Evolutionary conservation across 2,113 vertebrate genomes (phyloP), one percentile per base, ranked within the genome.

Genomic region (Fulica atra): DNA sequence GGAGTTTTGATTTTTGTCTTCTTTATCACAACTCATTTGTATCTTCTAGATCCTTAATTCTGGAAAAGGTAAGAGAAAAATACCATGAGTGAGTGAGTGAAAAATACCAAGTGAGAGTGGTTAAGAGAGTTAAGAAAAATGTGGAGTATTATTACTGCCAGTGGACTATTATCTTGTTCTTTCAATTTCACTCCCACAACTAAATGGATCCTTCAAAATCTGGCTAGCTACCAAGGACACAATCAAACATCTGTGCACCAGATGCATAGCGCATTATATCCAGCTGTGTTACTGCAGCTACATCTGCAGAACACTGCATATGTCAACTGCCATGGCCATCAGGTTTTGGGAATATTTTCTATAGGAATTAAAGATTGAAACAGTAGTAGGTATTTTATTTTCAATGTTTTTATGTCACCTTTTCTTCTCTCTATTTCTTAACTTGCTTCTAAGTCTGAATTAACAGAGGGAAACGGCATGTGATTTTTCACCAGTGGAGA

Each of bases 201-300:
- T 89, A 92, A 94, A 97, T 57, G 68, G 80, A 93, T 96, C 88
- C 31, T 87, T 97, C 95, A 89, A 80, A 96, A 92, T 71, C 95
- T 98, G 97, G 98, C 97, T 84, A 28, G 51, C 64, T 96, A 80
- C 96, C 90, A 95, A 97, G 88, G 74, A 92, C 90, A 95, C 85
- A 66, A 94, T 86, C 68, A 93, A 90, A 98, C 96, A 98, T 97
- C 91, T 98, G 98, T 95, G 90, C 65, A 65, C 96, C 98, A 98
- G 97, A 97, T 98, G 98, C 96, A 86, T 33, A 29, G 54, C 89
- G 42, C 81, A 92, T 88, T 92, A 38, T 80, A 92, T 95, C 92
- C 97, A 98, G 97, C 98, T 98, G 98, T 96, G 96, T 65, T 96
- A 79, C 89, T 93, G 77, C 85, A 94, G 83, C 88, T 70, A 95